A percentile compares a stretch with the other conserved stretches of the same genome.
phyloP scores from a whole-genome alignment of 2,888 invertebrate genomes.

The Melipona bicolor region DNA sequence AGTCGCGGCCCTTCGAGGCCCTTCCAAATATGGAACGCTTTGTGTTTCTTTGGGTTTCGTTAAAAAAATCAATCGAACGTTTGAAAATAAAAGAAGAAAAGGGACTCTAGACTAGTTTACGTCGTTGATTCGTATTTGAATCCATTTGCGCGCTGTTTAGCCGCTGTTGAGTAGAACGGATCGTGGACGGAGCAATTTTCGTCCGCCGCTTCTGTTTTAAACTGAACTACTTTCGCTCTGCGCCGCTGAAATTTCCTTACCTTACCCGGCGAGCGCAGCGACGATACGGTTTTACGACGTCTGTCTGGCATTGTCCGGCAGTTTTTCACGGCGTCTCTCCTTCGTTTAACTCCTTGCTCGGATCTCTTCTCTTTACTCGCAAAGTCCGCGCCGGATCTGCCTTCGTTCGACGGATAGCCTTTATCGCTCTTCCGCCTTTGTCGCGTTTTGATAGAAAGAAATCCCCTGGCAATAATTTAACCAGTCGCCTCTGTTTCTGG shows the following conservation, averaged over 20 bases:
- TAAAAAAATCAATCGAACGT: too few species aligned
- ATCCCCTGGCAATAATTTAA: slow-evolving; percentile 50
- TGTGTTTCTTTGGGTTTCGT: too few species aligned
- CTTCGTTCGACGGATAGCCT: slow-evolving; percentile 56
- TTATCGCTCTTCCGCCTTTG: slow-evolving; percentile 6
- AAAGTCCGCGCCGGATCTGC: slow-evolving; percentile 14
- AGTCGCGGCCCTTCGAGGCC: too few species aligned
- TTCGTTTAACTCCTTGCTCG: background rate
- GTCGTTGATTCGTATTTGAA: too few species aligned
- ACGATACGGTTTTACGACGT: slow-evolving; percentile 49
- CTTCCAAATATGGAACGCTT: too few species aligned
- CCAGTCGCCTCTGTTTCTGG: slow-evolving; percentile 9
- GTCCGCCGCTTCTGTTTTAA: slow-evolving; percentile 2
- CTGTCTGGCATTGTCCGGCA: slow-evolving; percentile 33
- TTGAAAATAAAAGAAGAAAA: too few species aligned
- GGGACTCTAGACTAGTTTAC: too few species aligned
- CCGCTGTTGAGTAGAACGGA: background rate
- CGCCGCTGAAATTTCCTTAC: slow-evolving; percentile 44
- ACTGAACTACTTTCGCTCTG: background rate
- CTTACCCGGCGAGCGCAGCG: slow-evolving; percentile 32
- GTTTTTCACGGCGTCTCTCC: slow-evolving; percentile 31
- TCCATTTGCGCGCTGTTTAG: background rate
- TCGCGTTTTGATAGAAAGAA: slow-evolving; percentile 30
- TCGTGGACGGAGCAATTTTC: slow-evolving; percentile 2
- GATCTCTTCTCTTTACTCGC: slow-evolving; percentile 39